Conservation (phyloP, 2,797 vertebrate genomes). For the Menidia menidia region DNA sequence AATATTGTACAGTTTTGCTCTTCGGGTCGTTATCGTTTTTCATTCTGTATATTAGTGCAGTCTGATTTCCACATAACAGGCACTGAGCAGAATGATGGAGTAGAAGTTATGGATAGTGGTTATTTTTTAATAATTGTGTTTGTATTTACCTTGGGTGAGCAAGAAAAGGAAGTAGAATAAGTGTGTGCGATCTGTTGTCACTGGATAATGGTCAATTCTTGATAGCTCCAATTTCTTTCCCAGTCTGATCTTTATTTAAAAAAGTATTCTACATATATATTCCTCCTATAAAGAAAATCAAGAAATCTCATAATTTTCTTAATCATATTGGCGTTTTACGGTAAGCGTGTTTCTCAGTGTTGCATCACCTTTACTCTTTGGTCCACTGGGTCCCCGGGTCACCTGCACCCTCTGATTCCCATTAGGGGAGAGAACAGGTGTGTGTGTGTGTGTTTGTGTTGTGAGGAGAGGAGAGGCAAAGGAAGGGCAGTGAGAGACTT, state of each 20-base stretch:
- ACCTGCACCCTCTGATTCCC: conserved; percentile 70
- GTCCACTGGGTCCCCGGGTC: conserved; percentile 66
- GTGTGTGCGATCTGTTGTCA: conserved; percentile 10
- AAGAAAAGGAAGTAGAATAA: not conserved
- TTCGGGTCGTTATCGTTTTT: conserved; percentile 16
- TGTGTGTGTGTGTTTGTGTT: conserved; percentile 33
- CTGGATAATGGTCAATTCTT: not conserved
- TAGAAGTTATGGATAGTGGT: not conserved
- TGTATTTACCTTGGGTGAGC: not conserved
- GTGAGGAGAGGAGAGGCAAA: conserved; percentile 26
- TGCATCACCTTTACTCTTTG: conserved; percentile 72
- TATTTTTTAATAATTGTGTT: not conserved
- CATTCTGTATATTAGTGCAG: conserved; percentile 10
- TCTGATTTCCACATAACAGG: not conserved
- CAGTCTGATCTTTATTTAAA: not conserved
- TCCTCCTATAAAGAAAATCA: not conserved
- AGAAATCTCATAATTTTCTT: conserved; percentile 2
- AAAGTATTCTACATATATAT: not conserved
- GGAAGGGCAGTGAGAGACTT: conserved; percentile 37
- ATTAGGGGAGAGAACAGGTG: conserved; percentile 63
- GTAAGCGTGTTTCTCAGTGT: conserved; percentile 62
- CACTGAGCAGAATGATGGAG: not conserved
- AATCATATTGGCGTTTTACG: conserved; percentile 11
- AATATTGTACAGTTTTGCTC: conserved; percentile 22
- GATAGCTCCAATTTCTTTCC: not conserved